phyloP scores from a whole-genome alignment of 2,797 vertebrate species.

The Artibeus jamaicensis region DNA sequence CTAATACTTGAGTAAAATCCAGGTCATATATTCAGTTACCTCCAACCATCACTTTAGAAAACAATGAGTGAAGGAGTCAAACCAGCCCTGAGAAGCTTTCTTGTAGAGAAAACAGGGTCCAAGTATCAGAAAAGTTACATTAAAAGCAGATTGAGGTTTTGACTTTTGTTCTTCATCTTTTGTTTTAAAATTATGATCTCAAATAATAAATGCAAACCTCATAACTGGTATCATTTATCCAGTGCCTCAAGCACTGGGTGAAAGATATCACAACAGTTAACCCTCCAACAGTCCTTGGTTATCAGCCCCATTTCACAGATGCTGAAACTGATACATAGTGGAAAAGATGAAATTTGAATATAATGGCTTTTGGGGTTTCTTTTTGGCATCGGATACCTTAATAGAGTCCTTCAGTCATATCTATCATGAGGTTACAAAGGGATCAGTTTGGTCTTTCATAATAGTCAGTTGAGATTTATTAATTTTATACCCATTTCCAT shows the following conservation, averaged over 20 bases:
- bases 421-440: not conserved
- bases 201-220: not conserved
- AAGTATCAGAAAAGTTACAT: not conserved
- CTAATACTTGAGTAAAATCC: conserved; percentile 23
- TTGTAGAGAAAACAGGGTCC: not conserved
- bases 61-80: not conserved
- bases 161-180: not conserved
- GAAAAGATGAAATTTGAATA: not conserved
- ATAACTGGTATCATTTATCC: not conserved
- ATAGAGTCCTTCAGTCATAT: not conserved
- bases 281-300: not conserved
- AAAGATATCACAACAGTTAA: not conserved
- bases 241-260: not conserved
- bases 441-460: not conserved
- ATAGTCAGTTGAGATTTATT: not conserved
- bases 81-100: not conserved
- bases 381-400: not conserved
- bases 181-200: not conserved
- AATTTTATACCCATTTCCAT: not conserved
- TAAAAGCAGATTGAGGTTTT: not conserved
- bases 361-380: not conserved
- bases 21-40: not conserved
- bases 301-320: not conserved
- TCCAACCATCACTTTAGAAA: not conserved
- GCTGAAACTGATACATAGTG: not conserved